Evolutionary conservation across 1,140 invertebrate genomes (phyloP).

Genomic region (Penaeus indicus): DNA sequence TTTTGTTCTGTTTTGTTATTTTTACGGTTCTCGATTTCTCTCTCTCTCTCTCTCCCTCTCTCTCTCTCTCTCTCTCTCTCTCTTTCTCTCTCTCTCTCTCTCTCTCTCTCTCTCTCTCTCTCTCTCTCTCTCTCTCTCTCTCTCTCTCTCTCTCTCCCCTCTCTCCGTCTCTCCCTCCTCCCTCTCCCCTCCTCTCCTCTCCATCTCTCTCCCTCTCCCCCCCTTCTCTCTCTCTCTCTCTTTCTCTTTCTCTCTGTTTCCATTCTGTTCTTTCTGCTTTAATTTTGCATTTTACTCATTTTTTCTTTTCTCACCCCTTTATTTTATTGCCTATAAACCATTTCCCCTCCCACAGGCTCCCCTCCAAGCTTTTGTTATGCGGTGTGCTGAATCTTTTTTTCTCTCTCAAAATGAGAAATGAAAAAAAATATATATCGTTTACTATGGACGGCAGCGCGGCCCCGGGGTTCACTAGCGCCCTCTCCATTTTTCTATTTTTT

Average conservation of each 20-base stretch:
- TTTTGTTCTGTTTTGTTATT: too few species aligned
- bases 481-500: too few species aligned
- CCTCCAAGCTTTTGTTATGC: too few species aligned
- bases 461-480: too few species aligned
- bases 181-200: too few species aligned
- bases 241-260: background rate
- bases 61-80: background rate
- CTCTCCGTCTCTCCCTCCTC: too few species aligned
- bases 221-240: background rate
- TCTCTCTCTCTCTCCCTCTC: background rate
- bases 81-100: background rate
- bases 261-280: background rate
- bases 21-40: background rate
- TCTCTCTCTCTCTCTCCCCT: background rate
- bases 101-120: background rate
- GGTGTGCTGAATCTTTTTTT: too few species aligned
- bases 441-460: too few species aligned
- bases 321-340: too few species aligned
- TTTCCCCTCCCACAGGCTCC: too few species aligned
- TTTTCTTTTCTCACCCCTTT: background rate
- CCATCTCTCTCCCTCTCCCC: background rate
- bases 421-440: too few species aligned
- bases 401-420: too few species aligned
- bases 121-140: slow-evolving; percentile 6
- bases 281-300: background rate